A percentile compares a stretch with the other conserved stretches of the same genome.
phyloP scores from a whole-genome alignment of 2,888 invertebrate genomes.

The Scrobipalpa atriplicella region DNA sequence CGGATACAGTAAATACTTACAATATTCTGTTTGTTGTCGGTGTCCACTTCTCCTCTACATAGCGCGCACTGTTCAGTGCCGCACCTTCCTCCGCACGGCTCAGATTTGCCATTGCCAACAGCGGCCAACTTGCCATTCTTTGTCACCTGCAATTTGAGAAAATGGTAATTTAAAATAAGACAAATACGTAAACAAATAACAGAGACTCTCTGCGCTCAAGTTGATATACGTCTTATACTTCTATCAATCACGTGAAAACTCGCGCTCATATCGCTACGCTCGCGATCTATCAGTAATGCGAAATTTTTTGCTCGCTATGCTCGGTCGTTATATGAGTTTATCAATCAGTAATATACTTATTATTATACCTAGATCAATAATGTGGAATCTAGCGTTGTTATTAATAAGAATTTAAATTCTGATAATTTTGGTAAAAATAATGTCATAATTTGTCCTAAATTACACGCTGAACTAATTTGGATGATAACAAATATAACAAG shows the following conservation, averaged over 20 bases:
- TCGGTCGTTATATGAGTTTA: no score
- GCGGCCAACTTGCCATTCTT: conserved; percentile 70
- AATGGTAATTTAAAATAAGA: background rate
- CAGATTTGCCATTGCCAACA: conserved; percentile 41
- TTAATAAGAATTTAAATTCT: no score
- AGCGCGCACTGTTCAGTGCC: conserved; percentile 75
- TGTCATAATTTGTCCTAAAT: background rate
- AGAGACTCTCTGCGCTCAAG: background rate
- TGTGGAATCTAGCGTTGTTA: background rate
- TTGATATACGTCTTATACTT: no score
- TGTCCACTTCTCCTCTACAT: conserved; percentile 73
- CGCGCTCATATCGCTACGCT: background rate
- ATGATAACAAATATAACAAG: no score
- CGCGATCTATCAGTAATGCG: no score
- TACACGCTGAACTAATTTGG: background rate
- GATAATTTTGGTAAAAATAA: no score
- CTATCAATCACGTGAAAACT: no score
- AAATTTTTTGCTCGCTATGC: no score
- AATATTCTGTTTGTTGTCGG: conserved; percentile 78
- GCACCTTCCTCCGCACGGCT: conserved; percentile 69
- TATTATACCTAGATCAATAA: no score
- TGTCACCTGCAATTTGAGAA: conserved; percentile 55
- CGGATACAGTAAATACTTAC: no score
- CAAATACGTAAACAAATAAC: background rate
- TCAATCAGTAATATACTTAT: no score